phyloP scores from a whole-genome alignment of 2,113 vertebrate genomes.

The Lophura nycthemera region DNA sequence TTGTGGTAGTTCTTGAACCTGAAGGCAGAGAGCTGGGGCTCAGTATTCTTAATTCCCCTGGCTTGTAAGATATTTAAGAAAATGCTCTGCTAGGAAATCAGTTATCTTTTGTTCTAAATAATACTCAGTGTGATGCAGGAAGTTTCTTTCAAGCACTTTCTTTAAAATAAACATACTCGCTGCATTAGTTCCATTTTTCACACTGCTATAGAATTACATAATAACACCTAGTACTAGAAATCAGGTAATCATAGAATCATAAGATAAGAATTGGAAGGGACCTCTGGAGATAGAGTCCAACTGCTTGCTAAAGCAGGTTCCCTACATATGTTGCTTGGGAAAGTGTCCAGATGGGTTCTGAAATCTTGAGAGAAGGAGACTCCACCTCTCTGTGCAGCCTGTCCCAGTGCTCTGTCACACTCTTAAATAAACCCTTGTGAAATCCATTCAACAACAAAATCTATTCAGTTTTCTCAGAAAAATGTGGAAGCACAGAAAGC shows the following conservation, averaged over 20 bases:
- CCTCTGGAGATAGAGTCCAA: neutral
- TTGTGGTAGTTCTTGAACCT: neutral
- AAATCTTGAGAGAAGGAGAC: no score
- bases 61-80: conserved; percentile 33
- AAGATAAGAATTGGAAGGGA: no score
- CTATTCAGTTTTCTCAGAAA: conserved; percentile 28
- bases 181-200: conserved; percentile 65
- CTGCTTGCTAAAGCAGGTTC: no score
- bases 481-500: neutral
- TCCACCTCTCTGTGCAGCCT: no score
- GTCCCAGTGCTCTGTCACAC: no score
- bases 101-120: conserved; percentile 32
- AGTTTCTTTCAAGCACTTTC: conserved; percentile 73
- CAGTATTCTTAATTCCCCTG: neutral
- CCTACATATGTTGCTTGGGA: no score
- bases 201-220: conserved; percentile 69
- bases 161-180: conserved; percentile 50
- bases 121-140: conserved; percentile 53
- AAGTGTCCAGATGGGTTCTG: no score
- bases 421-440: neutral
- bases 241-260: conserved; percentile 2
- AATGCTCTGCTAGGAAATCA: conserved; percentile 31
- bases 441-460: conserved; percentile 49
- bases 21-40: neutral
- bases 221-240: conserved; percentile 75